Percentiles rank a stretch among this genome's conserved stretches.
phyloP scores from a whole-genome alignment of 2,888 invertebrate genomes.

The Pterostichus madidus region DNA sequence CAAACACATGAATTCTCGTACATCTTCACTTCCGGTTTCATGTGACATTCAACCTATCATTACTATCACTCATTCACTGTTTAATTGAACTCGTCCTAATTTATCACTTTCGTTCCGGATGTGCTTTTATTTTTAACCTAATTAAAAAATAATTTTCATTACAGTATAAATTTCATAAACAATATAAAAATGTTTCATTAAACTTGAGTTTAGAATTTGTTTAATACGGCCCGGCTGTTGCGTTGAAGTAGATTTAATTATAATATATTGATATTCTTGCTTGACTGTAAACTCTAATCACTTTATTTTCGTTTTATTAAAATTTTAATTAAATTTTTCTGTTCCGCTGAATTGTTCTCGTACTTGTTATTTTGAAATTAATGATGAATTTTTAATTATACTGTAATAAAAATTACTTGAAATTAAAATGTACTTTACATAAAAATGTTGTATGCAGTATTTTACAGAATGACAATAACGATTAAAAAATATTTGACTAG shows the following conservation, averaged over 20 bases:
- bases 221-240: neutral
- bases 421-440: conserved; percentile 51
- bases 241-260: conserved; percentile 38
- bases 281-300: neutral
- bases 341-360: conserved; percentile 26
- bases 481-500: conserved; percentile 26
- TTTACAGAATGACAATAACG: conserved; percentile 36
- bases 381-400: conserved; percentile 53
- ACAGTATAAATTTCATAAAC: conserved; percentile 20
- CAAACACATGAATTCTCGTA: too few relatives aligned
- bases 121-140: conserved; percentile 53
- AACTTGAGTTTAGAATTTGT: too few relatives aligned
- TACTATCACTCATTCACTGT: conserved; percentile 64
- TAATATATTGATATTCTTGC: conserved; percentile 42
- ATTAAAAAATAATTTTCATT: conserved; percentile 41
- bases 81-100: conserved; percentile 62
- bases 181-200: neutral
- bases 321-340: conserved; percentile 55
- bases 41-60: conserved; percentile 28
- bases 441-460: conserved; percentile 38
- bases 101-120: conserved; percentile 57
- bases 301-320: conserved; percentile 51
- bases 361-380: conserved; percentile 30
- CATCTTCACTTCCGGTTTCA: conserved; percentile 65
- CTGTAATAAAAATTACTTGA: conserved; percentile 61